Conservation (phyloP, 2,888 invertebrate genomes). For the Capitulum mitella region DNA sequence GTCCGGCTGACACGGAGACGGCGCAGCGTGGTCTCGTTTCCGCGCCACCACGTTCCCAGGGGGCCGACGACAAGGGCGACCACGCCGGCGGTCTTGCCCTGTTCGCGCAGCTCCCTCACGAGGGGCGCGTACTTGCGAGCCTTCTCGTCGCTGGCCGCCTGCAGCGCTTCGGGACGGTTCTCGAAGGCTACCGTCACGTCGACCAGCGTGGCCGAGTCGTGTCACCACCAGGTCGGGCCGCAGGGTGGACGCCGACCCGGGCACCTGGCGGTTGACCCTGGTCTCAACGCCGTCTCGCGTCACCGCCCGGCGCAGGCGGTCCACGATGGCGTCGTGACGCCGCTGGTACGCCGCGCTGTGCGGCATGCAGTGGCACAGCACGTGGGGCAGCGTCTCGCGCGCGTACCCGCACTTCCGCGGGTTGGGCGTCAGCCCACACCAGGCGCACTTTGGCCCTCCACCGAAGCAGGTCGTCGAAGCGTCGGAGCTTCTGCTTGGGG, state of each 20-base stretch:
- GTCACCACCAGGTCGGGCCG: slow-evolving; percentile 1
- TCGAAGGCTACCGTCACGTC: background rate
- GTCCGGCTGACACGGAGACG: background rate
- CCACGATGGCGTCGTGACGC: background rate
- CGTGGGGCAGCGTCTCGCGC: too few relatives aligned
- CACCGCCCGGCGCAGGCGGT: background rate
- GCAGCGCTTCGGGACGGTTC: background rate
- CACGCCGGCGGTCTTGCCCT: background rate
- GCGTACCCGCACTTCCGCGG: too few relatives aligned
- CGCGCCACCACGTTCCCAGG: background rate
- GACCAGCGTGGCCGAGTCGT: background rate
- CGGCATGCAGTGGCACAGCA: too few relatives aligned
- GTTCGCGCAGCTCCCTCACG: background rate
- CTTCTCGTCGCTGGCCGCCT: background rate
- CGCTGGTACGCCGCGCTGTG: too few relatives aligned
- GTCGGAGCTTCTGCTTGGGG: too few relatives aligned
- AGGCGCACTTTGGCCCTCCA: too few relatives aligned
- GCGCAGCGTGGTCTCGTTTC: background rate
- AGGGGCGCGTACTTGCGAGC: background rate
- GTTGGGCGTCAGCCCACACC: too few relatives aligned
- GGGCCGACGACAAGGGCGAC: background rate
- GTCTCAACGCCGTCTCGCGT: background rate
- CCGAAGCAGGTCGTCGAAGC: too few relatives aligned
- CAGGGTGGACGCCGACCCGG: background rate
- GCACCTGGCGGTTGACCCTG: background rate